Percentiles rank a stretch among this genome's conserved stretches.
These are phyloP conservation scores for Strix aluco DNA, from an alignment of 2,113 vertebrate genomes.

Conservation along the genomic window DNA sequence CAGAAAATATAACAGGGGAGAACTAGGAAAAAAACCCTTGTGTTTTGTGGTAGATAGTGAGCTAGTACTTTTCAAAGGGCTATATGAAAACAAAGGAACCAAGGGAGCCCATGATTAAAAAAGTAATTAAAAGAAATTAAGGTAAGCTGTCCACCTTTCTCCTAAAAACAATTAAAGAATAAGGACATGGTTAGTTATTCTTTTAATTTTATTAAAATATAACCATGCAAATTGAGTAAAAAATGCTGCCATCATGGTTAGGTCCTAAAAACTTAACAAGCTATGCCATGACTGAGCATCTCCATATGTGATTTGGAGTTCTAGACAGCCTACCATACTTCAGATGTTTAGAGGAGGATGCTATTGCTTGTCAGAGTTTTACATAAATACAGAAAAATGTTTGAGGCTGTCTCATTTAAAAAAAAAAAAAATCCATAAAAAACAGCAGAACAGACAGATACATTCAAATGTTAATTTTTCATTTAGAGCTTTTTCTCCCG, in stretches of 20 bases:
- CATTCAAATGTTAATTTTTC: neutral
- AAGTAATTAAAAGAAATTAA: neutral
- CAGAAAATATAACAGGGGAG: neutral
- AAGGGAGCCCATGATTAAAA: neutral
- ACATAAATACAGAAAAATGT: neutral
- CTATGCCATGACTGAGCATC: neutral
- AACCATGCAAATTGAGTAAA: neutral
- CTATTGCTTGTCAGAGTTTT: neutral
- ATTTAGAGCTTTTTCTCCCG: neutral
- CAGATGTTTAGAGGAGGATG: neutral
- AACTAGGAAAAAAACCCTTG: neutral
- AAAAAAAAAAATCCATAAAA: neutral
- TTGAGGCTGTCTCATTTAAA: neutral
- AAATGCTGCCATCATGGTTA: neutral
- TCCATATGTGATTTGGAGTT: neutral
- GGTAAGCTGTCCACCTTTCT: neutral
- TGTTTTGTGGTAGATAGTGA: conserved; percentile 22
- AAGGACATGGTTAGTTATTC: neutral
- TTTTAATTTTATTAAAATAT: neutral
- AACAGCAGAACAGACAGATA: neutral
- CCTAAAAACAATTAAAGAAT: neutral
- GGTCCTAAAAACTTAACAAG: neutral
- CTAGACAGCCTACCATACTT: neutral
- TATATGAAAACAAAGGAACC: conserved; percentile 20
- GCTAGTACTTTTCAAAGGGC: conserved; percentile 4